Conservation (phyloP, 2,888 invertebrate genomes). For the Nebria brevicollis region DNA sequence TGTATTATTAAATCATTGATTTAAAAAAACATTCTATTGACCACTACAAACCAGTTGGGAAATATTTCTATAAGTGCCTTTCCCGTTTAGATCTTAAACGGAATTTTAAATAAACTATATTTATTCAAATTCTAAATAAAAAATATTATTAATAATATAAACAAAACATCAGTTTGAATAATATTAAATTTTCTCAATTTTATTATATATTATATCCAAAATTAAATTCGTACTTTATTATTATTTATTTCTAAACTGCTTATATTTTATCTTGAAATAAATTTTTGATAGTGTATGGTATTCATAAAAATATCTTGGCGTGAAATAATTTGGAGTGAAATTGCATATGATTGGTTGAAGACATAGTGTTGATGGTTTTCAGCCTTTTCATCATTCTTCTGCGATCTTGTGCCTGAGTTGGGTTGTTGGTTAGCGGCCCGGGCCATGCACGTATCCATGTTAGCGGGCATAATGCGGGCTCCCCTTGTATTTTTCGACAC, state of each 20-base stretch:
- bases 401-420: slow-evolving; percentile 75
- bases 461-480: slow-evolving; percentile 71
- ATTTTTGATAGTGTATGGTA: background rate
- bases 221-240: background rate
- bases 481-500: slow-evolving; percentile 83
- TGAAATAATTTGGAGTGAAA: background rate
- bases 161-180: too few species aligned
- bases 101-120: background rate
- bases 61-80: background rate
- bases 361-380: slow-evolving; percentile 60
- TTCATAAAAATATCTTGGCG: background rate
- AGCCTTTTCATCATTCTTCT: slow-evolving; percentile 74
- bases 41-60: too few species aligned
- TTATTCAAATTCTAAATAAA: too few species aligned
- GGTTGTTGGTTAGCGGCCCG: slow-evolving; percentile 66
- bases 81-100: background rate
- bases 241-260: background rate
- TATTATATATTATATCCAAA: background rate
- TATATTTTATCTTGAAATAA: background rate
- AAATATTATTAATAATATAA: too few species aligned
- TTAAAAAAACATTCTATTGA: too few species aligned
- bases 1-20: too few species aligned
- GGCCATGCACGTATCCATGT: slow-evolving; percentile 68
- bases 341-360: slow-evolving; percentile 3
- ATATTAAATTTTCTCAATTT: too few species aligned